A percentile compares a stretch with the other conserved stretches of the same genome.
Evolutionary conservation across 2,113 vertebrate genomes (phyloP).

Genomic region (Gopherus flavomarginatus): DNA sequence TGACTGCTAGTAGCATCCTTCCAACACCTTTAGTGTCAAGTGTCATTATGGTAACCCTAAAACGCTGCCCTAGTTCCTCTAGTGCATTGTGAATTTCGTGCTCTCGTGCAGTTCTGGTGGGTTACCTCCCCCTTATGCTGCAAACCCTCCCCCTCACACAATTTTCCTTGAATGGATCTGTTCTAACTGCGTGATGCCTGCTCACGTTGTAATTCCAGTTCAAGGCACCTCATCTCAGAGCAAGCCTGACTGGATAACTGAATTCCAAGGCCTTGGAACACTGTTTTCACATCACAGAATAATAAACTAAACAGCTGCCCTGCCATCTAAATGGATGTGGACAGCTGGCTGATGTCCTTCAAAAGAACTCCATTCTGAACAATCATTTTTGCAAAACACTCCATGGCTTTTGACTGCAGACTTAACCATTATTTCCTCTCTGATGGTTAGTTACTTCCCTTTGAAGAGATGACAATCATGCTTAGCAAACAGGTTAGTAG

Average conservation of each 20-base stretch:
- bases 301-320: not conserved
- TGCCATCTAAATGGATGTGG: not conserved
- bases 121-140: not conserved
- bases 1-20: not conserved
- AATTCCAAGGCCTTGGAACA: accelerated
- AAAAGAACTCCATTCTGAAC: not conserved
- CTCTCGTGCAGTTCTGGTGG: not conserved
- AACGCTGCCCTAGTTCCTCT: not conserved
- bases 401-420: not conserved
- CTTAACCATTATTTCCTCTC: not conserved
- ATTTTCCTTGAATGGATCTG: not conserved
- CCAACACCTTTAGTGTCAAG: not conserved
- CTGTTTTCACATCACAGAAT: not conserved
- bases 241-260: not conserved
- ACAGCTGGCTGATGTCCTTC: conserved; percentile 38
- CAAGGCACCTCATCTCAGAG: not conserved
- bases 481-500: not conserved
- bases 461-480: accelerated
- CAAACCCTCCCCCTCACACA: not conserved
- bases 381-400: not conserved
- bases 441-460: not conserved
- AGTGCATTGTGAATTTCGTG: not conserved
- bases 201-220: not conserved
- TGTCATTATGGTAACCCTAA: not conserved
- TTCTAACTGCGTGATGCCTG: accelerated